Conservation (phyloP, 2,888 invertebrate genomes). For the Ischnus inquisitorius region DNA sequence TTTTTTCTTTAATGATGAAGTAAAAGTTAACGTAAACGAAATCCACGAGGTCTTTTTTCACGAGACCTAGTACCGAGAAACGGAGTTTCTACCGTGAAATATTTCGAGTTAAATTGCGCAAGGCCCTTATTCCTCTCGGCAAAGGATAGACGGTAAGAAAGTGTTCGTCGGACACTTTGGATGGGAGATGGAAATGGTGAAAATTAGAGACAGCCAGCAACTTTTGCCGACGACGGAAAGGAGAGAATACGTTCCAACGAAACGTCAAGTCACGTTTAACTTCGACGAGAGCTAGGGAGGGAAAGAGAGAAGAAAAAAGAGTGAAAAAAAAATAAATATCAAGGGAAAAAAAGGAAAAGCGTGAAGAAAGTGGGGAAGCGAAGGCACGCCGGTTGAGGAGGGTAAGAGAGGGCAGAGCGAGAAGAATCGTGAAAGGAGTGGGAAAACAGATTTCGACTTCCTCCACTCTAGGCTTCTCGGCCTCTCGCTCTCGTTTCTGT, state of each 20-base stretch:
- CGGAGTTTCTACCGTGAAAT: too few relatives aligned
- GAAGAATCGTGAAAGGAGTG: conserved; percentile 38
- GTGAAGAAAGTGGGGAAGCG: conserved; percentile 39
- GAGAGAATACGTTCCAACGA: conserved; percentile 42
- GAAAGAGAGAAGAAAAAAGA: conserved; percentile 10
- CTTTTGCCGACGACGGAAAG: conserved; percentile 32
- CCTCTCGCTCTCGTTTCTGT: conserved; percentile 24
- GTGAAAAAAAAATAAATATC: conserved; percentile 38
- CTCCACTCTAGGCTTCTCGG: conserved; percentile 31
- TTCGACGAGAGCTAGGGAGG: not conserved
- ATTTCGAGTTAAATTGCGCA: too few relatives aligned
- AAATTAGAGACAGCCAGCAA: conserved; percentile 55
- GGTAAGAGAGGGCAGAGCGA: conserved; percentile 31
- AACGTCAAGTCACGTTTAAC: conserved; percentile 38
- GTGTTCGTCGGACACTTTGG: not conserved
- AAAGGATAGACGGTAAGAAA: not conserved
- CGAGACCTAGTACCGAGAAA: not conserved
- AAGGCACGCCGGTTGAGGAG: conserved; percentile 55
- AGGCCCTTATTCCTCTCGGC: too few relatives aligned
- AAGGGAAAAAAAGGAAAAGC: conserved; percentile 49
- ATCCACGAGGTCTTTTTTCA: not conserved
- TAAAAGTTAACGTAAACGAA: conserved; percentile 36
- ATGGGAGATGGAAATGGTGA: conserved; percentile 52
- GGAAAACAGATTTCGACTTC: conserved; percentile 62
- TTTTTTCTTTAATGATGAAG: conserved; percentile 1